phyloP scores from a whole-genome alignment of 2,797 vertebrate genomes.

The Enteromius thamalakanensis region DNA sequence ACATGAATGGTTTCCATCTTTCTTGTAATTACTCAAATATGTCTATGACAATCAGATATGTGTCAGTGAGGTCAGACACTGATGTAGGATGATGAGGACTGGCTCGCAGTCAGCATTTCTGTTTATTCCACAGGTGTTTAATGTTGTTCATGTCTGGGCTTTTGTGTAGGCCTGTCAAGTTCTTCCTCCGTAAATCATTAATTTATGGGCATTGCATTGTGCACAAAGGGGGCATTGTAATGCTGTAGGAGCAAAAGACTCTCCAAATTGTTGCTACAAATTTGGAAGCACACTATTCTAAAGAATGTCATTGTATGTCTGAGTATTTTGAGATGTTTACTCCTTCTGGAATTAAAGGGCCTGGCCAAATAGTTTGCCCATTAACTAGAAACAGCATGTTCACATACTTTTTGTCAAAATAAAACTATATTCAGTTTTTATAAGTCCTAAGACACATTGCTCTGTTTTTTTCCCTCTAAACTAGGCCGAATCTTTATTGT shows the following conservation, averaged over 20 bases:
- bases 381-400: background rate
- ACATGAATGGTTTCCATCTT: background rate
- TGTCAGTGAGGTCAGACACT: background rate
- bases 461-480: background rate
- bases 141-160: background rate
- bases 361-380: background rate
- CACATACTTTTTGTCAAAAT: background rate
- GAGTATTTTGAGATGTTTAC: background rate
- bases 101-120: background rate
- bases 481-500: background rate
- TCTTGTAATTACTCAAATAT: background rate
- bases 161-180: background rate
- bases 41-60: background rate
- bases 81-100: background rate
- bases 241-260: background rate
- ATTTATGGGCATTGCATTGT: background rate
- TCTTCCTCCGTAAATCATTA: background rate
- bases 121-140: conserved; percentile 12
- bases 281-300: background rate
- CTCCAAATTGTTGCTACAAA: background rate
- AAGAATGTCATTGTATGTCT: conserved; percentile 3
- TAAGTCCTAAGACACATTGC: background rate
- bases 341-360: background rate
- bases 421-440: background rate
- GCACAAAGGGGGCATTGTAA: background rate